These are phyloP conservation scores for Leucoraja ocellata DNA, from an alignment of 2,797 vertebrate species.

Conservation along the genomic window DNA sequence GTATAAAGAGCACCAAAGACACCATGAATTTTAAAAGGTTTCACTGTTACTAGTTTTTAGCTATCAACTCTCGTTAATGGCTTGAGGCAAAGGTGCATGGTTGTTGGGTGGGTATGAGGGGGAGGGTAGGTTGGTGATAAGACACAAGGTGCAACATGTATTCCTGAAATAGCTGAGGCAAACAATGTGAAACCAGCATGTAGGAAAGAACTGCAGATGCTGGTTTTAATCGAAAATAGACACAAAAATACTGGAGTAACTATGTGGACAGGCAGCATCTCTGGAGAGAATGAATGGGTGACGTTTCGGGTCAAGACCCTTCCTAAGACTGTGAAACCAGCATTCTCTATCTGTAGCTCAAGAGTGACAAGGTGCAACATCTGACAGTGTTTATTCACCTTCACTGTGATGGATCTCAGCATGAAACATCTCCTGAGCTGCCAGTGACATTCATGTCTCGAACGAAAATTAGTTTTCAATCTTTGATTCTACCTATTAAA, in stretches of 20 bases:
- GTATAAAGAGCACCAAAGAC: not conserved
- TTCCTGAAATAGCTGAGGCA: too few relatives aligned
- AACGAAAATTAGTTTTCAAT: not conserved
- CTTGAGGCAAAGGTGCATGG: not conserved
- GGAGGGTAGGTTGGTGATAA: not conserved
- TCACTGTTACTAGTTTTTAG: not conserved
- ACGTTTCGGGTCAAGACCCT: too few relatives aligned
- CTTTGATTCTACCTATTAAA: not conserved
- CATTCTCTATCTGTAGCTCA: not conserved
- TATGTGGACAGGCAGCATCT: too few relatives aligned
- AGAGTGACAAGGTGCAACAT: not conserved
- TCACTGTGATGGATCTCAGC: not conserved
- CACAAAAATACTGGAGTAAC: too few relatives aligned
- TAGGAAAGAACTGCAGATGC: too few relatives aligned
- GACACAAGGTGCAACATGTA: not conserved
- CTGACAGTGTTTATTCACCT: not conserved
- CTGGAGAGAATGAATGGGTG: too few relatives aligned
- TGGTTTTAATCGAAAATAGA: too few relatives aligned
- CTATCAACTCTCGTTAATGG: not conserved
- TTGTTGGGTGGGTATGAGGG: too few relatives aligned
- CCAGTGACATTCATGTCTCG: not conserved
- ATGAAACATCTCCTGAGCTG: not conserved
- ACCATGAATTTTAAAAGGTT: not conserved
- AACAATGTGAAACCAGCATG: not conserved
- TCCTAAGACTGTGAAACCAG: not conserved